Evolutionary conservation across 1,140 invertebrate species (phyloP), one percentile per base, ranked within the genome.

Genomic region (Magallana angulata): DNA sequence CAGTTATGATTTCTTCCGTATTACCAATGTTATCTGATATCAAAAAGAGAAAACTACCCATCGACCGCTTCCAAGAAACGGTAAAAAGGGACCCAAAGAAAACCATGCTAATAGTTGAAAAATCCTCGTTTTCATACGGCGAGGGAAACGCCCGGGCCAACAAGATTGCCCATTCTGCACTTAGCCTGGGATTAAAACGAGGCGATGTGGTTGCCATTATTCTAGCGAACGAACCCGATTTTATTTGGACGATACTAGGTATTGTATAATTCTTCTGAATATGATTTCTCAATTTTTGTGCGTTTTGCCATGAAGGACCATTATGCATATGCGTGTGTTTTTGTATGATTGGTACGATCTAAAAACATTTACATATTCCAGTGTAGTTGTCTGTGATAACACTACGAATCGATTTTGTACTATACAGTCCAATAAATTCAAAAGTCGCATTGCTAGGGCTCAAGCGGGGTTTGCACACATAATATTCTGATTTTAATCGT

Each of bases 231-330:
- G 83, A 89, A 48, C 88, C 88, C 1, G 36, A 62, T 14, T 87
- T 89, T 76, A 57, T 89, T n/a, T 89, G 88, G 88, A 89, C 88
- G 1, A 82, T 76, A 18, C 16, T 89, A 82, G 88, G 88, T 89
- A 87, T n/a, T 56, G 4, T 57, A 16, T 81, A 30, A 9, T 7
- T 81, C 4, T 48, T 4, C 36, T 48, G 5, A 64, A 64, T 64
- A 48, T 48, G 36, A 36, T 36, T 4, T 36, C 36, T 48, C 36
- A 48, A 48, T 4, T 48, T 48, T 48, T 48, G 2, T 48, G 5
- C 5, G 36, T 48, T 48, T 48, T 48, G 36, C 36, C 36, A 48
- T 48, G 2, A 48, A 48, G 36, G 5, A 3, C 5, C 5, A 48
- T 4, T 4, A 48, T 48, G 5, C 5, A 48, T 48, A 48, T 5